Conservation (phyloP, 2,797 vertebrate genomes). For the Macropodus opercularis region DNA sequence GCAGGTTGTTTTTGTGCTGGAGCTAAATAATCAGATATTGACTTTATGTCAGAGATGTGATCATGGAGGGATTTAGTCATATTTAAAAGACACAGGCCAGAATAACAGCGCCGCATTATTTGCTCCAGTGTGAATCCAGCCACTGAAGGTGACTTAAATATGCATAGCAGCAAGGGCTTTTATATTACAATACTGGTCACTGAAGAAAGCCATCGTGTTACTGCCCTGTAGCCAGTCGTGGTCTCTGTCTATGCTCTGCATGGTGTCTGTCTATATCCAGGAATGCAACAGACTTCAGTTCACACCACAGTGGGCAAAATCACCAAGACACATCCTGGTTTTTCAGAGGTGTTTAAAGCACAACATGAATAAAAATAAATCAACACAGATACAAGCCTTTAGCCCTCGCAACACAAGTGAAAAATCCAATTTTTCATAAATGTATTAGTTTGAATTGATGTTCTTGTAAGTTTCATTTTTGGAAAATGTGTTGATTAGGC, state of each 20-base stretch:
- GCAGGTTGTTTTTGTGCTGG: constrained; percentile 31
- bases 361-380: constrained; percentile 20
- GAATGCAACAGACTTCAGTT: constrained; percentile 52
- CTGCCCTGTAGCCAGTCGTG: constrained; percentile 71
- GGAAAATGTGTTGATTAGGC: constrained; percentile 14
- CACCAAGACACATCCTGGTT: constrained; percentile 47
- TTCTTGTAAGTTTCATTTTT: constrained; percentile 19
- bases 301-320: constrained; percentile 56
- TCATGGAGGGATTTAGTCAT: constrained; percentile 2
- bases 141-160: constrained; percentile 75
- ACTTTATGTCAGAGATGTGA: constrained; percentile 17
- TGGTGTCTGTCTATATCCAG: constrained; percentile 62
- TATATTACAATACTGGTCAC: constrained; percentile 68
- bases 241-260: constrained; percentile 68
- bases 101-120: constrained; percentile 6
- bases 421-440: not conserved
- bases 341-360: constrained; percentile 54
- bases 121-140: constrained; percentile 52
- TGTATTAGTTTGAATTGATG: not conserved
- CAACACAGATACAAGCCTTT: not conserved
- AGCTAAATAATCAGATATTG: constrained; percentile 26
- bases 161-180: constrained; percentile 85
- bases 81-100: constrained; percentile 18
- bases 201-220: constrained; percentile 83
- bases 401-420: too few relatives aligned